Base-by-base conservation (phyloP, 2,888 invertebrate genomes). In the Cosmia pyralina region DNA sequence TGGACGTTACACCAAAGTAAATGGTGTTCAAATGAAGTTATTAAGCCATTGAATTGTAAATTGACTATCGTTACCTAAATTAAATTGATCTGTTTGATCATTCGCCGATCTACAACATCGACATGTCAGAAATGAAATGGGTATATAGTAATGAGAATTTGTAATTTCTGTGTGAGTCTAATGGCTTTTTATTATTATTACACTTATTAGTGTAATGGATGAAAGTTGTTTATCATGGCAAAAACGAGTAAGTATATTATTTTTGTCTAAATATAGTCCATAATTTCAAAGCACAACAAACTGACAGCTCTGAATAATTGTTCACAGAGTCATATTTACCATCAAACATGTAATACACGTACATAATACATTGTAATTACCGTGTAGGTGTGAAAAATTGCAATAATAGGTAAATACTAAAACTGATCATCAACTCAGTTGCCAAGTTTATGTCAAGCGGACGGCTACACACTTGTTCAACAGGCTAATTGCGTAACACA, bases 201-300 rank as follows among this genome's bases (percentile, higher is more conserved):
- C 4, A 41, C 57, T 41, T 52, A 52, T 75, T 76, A 76, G 52
- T 52, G 8, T 77, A 76, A 76, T 76, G 15, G 46, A 28, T 52
- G 13, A 41, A 46, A 58, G 4, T 28, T 38, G 69, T 38, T 34
- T 15, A 52, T 62, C 52, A 69, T 48, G 7, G 4, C 19, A 6
- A 46, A n/a, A 55, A n/a, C 7, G 1, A 19, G 22, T 50, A n/a
- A 28, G 28, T 28, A 28, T 28, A 28, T 28, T 55, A 60, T 22
- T 72, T 52, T 34, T 50, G 13, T 41, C 19, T 28, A 28, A 48
- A 44, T 22, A 11, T 22, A 17, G 58, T 58, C 41, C 2, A 1
- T 48, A 15, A 17, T 69, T 62, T 64, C 46, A 6, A 52, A 6
- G 10, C 52, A 48, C 4, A 50, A n/a, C 13, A 76, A 52, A 48